Evolutionary conservation across 2,797 vertebrate genomes (phyloP), one percentile per base, ranked within the genome.

Genomic region (Gadopsis bispinosus): DNA sequence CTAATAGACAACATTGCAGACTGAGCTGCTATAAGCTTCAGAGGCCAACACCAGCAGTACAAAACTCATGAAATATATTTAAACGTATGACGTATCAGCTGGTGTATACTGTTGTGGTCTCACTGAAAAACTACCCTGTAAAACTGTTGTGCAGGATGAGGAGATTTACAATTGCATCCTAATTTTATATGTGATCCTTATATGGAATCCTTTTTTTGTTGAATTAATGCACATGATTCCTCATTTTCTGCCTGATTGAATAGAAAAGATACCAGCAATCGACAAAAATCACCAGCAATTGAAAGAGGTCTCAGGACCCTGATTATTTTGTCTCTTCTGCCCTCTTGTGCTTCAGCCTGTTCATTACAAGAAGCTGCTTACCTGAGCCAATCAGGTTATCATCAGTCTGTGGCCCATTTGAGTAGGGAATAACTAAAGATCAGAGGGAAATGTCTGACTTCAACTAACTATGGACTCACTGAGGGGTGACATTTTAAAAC

Each of bases 241-340:
- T 3, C 2, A 50, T 26, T 39, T 70, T 58, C 16, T 66, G 29
- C 26, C 37, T 35, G 5, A 71, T 16, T 17, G 20, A 29, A 35
- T 31, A 33, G 19, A 33, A 73, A 56, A 45, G 3, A 51, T 29
- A 26, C 11, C 0, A 62, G 6, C 8, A 3, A 33, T 6, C 3
- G 8, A n/a, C 7, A 48, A 4, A 29, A n/a, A 33, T 8, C 3
- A 22, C 0, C 1, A 54, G 10, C 3, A 12, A 4, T 7, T 17
- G 8, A 14, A 20, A 39, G 20, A 1, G 8, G 29, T 2, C 1
- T 22, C n/a, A 47, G n/a, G n/a, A 47, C 4, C 4, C 56, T 39
- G 51, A 60, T 80, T 41, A 51, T 19, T 79, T 69, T 63, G 78
- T 66, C 81, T 90, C 75, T 85, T 53, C 89, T 87, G 91, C 81